A percentile compares a stretch with the other conserved stretches of the same genome.
phyloP scores from a whole-genome alignment of 2,113 vertebrate genomes.

The Sula dactylatra region DNA sequence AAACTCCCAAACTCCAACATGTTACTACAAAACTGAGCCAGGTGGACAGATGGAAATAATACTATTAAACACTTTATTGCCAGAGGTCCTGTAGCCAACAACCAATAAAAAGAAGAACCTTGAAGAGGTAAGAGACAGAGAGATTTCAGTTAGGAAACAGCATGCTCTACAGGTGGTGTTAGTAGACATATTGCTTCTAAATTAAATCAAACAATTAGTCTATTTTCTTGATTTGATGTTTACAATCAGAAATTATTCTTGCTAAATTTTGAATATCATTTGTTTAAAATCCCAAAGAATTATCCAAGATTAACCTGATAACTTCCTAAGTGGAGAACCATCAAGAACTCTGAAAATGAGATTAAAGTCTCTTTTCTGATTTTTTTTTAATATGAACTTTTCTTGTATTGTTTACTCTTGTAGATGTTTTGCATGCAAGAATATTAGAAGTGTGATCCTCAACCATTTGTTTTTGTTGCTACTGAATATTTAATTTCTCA shows the following conservation, averaged over 20 bases:
- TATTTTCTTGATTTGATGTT: not conserved
- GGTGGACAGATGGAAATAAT: slow-evolving; percentile 45
- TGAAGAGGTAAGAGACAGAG: not conserved
- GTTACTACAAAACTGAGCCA: slow-evolving; percentile 17
- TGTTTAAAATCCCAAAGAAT: not conserved
- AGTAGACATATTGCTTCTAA: not conserved
- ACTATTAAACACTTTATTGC: slow-evolving; percentile 23
- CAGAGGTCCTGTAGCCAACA: slow-evolving; percentile 6
- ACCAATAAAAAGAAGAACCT: not conserved
- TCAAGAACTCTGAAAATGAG: not conserved
- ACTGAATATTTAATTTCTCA: not conserved
- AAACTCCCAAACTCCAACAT: not conserved
- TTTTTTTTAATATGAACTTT: not conserved
- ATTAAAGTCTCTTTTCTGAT: not conserved
- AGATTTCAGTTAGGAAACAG: not conserved
- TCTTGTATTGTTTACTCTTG: not conserved
- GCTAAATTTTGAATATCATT: not conserved
- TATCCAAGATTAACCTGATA: not conserved
- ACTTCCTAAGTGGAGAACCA: not conserved
- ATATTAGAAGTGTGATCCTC: not conserved
- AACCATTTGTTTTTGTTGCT: not conserved
- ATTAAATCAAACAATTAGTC: not conserved
- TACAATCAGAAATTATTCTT: not conserved
- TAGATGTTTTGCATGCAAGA: not conserved
- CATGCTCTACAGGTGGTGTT: not conserved